A percentile compares a stretch with the other conserved stretches of the same genome.
Evolutionary conservation across 92 coral and sea anemone genomes (phyloP).

Genomic region (Porites divaricata): DNA sequence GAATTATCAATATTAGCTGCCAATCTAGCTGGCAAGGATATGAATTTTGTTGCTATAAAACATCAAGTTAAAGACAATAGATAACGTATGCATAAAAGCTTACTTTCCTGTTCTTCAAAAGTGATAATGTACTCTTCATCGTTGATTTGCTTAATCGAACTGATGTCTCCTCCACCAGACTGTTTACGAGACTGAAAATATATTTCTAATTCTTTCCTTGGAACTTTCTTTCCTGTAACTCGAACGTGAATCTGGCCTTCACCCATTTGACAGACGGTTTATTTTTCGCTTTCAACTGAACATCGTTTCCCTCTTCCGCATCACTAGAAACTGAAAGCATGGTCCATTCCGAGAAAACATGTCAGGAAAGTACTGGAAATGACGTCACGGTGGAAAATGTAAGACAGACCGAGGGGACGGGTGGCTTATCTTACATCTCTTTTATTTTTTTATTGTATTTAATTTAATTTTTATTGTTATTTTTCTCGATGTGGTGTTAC

Average conservation of each 20-base stretch:
- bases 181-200: constrained; percentile 51
- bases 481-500: background rate
- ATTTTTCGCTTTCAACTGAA: background rate
- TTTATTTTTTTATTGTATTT: background rate
- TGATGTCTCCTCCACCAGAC: constrained; percentile 63
- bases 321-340: constrained; percentile 16
- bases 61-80: background rate
- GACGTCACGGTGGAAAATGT: background rate
- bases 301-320: background rate
- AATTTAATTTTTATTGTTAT: background rate
- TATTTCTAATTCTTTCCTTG: constrained; percentile 33
- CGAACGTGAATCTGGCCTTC: constrained; percentile 23
- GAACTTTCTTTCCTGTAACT: constrained; percentile 3
- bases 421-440: background rate
- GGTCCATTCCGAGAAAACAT: background rate
- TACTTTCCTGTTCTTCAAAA: constrained; percentile 43
- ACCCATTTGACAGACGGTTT: background rate
- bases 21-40: too few relatives aligned
- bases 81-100: background rate
- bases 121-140: constrained; percentile 43
- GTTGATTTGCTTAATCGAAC: constrained; percentile 12
- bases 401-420: background rate
- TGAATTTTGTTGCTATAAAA: too few relatives aligned
- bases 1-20: too few relatives aligned
- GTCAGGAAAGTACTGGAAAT: background rate